Percentiles rank a stretch among this genome's conserved stretches.
phyloP scores from a whole-genome alignment of 2,113 vertebrate species.

The Etheostoma cragini region DNA sequence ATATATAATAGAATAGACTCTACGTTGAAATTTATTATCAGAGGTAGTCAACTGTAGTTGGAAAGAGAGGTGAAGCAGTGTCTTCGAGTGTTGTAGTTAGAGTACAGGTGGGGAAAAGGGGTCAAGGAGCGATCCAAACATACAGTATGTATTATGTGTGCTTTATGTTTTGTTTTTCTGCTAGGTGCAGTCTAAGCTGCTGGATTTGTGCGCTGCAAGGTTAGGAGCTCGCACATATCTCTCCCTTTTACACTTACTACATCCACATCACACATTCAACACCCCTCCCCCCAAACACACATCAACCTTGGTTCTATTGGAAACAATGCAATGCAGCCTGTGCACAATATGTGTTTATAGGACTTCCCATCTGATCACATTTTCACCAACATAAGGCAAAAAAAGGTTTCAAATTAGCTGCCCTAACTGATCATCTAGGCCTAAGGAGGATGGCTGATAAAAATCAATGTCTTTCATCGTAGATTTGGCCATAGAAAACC shows the following conservation, averaged over 20 bases:
- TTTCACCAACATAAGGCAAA: conserved; percentile 75
- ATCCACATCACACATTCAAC: conserved; percentile 45
- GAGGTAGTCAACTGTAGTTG: conserved; percentile 76
- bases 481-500: conserved; percentile 74
- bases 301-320: conserved; percentile 65
- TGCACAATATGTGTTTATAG: conserved; percentile 31
- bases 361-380: conserved; percentile 41
- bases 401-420: conserved; percentile 77
- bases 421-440: conserved; percentile 76
- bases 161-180: conserved; percentile 59
- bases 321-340: conserved; percentile 58
- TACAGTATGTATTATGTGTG: conserved; percentile 75
- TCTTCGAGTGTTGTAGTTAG: conserved; percentile 62
- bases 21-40: conserved; percentile 49
- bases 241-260: conserved; percentile 35
- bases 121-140: conserved; percentile 53
- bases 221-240: conserved; percentile 50
- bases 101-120: conserved; percentile 12
- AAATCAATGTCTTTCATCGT: conserved; percentile 14
- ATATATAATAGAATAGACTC: conserved; percentile 15
- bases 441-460: conserved; percentile 60
- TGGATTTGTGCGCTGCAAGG: conserved; percentile 71
- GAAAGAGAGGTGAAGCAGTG: conserved; percentile 70
- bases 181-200: conserved; percentile 63
- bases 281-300: not conserved